Base-by-base conservation (phyloP, 2,113 vertebrate species). In the Brachyistius frenatus region DNA sequence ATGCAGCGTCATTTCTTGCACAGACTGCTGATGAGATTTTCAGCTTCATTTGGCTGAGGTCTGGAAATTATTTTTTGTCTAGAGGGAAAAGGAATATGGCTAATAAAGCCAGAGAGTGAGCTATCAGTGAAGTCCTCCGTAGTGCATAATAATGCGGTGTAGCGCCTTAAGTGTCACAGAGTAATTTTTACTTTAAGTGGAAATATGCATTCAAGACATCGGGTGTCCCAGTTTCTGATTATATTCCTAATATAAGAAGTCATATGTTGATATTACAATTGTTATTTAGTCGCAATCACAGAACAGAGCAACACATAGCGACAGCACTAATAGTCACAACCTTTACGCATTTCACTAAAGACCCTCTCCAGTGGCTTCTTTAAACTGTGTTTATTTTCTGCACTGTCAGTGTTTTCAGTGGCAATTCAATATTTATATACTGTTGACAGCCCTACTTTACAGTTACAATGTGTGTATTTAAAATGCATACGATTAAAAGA, bases 11-110 rank as follows among this genome's bases (percentile, higher is more conserved):
- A 61, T 70, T 80, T 75, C 81, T 83, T 66, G 11, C 73, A 30
- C 54, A 16, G 58, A 52, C 72, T 60, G 37, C 75, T 85, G 78
- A 83, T 83, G 75, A 88, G 88, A 88, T 82, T 77, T 81, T 61
- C 72, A 37, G 71, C 88, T 83, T 88, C 84, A 80, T 88, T 81
- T 81, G 81, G 73, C 63, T 58, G 57, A 80, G 57, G 41, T 80
- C 66, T 80, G 64, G 77, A 76, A 76, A 78, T 74, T 9, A 23
- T 76, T 49, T 73, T 75, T 80, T 58, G 66, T 80, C 77, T 66
- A 16, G 6, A 60, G 60, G 76, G 73, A 76, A 79, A 75, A 66
- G 68, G 50, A 52, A 67, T 63, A 35, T 30, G 41, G 77, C 66
- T 73, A 78, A 83, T 86, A 89, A 81, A 87, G 74, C 54, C 77